Base-by-base conservation (phyloP, 2,888 invertebrate species). In the Cephonodes hylas region DNA sequence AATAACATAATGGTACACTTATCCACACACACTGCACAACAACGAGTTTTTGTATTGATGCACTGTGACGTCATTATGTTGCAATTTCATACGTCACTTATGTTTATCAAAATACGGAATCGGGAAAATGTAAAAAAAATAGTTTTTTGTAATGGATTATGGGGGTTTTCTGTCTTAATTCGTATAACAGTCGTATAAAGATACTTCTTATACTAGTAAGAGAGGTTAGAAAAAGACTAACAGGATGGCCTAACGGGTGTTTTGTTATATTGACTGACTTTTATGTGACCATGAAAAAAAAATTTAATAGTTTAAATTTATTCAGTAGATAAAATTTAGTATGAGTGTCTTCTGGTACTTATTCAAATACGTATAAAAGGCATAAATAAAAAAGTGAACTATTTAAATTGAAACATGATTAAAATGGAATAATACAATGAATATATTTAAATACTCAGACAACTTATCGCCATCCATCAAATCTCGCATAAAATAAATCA, bases 1-100 rank as follows among this genome's bases (percentile, higher is more conserved):
- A 89, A 90, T 89, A 90, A 86, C 85, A 86, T 90, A 89, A 89
- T 89, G 83, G 84, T 80, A 80, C 85, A 85, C 80, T 88, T 85
- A 86, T 80, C 79, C 75, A 66, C 53, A 23, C 56, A 38, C 58
- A 53, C 20, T n/a, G 5, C n/a, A 38, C 13, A 38, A 38, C 38
- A 38, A 0, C 1, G 20, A 8, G 10, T 18, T 46, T 23, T 46
- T 38, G 23, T 46, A 44, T 42, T 8, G 22, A 27, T 44, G 15
- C 13, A 22, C 22, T n/a, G 22, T 48, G 18, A 38, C 46, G 31
- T 53, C 53, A 31, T 53, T 48, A 48, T 13, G n/a, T 38, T 38
- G 38, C 38, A n/a, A n/a, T 38, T 10, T 13, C 38, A 38, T n/a
- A n/a, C 38, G 38, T 8, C n/a, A n/a, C 38, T 38, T 38, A 38